A percentile compares a stretch with the other conserved stretches of the same genome.
Evolutionary conservation across 2,113 vertebrate species (phyloP).

Genomic region (Nothoprocta pentlandii): DNA sequence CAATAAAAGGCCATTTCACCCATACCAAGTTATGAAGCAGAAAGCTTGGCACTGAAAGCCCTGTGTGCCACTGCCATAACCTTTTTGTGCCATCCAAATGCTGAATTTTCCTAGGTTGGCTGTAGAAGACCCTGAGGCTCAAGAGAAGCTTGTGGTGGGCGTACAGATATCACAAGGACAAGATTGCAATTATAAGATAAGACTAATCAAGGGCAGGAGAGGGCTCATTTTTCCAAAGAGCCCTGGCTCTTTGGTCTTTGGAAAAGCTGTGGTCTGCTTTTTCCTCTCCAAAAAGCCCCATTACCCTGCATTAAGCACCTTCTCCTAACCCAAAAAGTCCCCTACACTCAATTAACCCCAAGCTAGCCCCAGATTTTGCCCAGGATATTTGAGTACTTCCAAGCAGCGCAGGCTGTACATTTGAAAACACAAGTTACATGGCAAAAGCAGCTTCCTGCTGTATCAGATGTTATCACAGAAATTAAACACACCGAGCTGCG

Average conservation of each 20-base stretch:
- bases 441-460: neutral
- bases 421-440: neutral
- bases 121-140: neutral
- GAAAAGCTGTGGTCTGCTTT: rapidly evolving
- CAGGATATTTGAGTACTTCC: neutral
- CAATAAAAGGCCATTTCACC: neutral
- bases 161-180: neutral
- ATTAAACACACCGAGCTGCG: rapidly evolving
- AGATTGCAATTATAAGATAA: neutral
- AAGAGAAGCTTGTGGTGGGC: neutral
- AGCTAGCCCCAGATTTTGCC: neutral
- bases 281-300: neutral
- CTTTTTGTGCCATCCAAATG: neutral
- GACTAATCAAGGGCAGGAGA: neutral
- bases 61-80: rapidly evolving
- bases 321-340: neutral
- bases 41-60: neutral
- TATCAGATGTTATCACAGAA: neutral
- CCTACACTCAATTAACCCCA: rapidly evolving
- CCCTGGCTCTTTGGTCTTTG: neutral
- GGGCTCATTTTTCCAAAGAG: neutral
- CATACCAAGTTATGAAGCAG: rapidly evolving
- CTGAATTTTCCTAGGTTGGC: neutral
- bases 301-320: neutral
- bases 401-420: rapidly evolving